Evolutionary conservation across 2,797 vertebrate genomes (phyloP).

Genomic region (Sebastes nivosus): DNA sequence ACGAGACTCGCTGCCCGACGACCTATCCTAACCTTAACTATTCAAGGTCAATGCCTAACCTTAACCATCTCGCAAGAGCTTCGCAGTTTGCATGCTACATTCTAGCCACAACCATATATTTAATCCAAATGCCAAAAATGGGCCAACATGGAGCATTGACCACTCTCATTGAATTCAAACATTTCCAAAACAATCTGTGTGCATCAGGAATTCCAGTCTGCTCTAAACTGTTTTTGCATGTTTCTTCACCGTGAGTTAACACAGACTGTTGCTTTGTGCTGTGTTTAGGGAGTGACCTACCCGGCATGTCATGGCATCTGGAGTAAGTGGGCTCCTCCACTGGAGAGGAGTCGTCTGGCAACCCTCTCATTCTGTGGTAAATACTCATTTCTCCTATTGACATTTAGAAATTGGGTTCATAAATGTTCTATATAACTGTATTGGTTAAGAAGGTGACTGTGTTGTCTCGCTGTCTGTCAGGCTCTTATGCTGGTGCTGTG

Average conservation of each 20-base stretch:
- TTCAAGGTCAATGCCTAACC: too few relatives aligned
- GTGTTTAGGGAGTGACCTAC: slow-evolving; percentile 93
- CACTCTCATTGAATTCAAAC: neutral
- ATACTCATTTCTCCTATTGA: neutral
- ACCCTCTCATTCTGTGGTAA: slow-evolving; percentile 97
- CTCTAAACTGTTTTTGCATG: neutral
- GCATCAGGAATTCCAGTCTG: neutral
- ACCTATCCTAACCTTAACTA: too few relatives aligned
- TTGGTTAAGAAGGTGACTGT: neutral
- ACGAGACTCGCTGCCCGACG: too few relatives aligned
- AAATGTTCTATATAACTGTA: neutral
- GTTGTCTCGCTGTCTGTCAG: slow-evolving; percentile 66
- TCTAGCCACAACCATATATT: too few relatives aligned
- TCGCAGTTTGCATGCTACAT: too few relatives aligned
- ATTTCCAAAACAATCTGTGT: neutral
- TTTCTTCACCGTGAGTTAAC: neutral
- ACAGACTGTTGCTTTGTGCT: slow-evolving; percentile 20
- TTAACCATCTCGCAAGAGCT: too few relatives aligned
- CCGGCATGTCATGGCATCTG: slow-evolving; percentile 97
- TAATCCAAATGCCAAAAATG: neutral
- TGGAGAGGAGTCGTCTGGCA: slow-evolving; percentile 95
- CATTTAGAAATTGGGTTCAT: neutral
- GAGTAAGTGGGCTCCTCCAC: slow-evolving; percentile 97
- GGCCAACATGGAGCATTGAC: neutral
- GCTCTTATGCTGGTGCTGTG: slow-evolving; percentile 95